Conservation (phyloP, 1,140 invertebrate species). For the Calliopsis andreniformis region DNA sequence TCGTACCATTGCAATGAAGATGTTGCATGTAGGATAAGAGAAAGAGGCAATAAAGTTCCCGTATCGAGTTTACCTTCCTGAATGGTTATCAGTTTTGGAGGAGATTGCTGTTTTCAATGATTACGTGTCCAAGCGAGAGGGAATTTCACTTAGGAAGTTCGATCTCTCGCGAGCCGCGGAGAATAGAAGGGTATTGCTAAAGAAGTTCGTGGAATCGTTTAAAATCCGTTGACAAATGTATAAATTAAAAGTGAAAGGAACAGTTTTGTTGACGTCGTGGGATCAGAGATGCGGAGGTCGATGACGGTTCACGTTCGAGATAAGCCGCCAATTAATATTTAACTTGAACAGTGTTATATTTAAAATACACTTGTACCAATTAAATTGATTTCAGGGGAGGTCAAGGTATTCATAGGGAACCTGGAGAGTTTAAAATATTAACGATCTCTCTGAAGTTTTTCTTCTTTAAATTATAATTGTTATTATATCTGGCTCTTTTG, state of each 20-base stretch:
- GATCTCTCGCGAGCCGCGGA: not conserved
- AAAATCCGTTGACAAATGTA: slow-evolving; percentile 9
- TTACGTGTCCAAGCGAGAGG: slow-evolving; percentile 47
- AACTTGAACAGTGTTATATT: no score
- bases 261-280: not conserved
- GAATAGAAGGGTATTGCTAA: not conserved
- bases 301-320: not conserved
- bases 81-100: slow-evolving; percentile 16
- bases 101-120: slow-evolving; percentile 41
- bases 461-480: no score
- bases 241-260: not conserved
- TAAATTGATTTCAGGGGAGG: no score
- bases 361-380: no score
- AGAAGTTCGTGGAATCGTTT: not conserved
- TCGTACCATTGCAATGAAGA: slow-evolving; percentile 1
- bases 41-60: slow-evolving; percentile 44
- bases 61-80: slow-evolving; percentile 35
- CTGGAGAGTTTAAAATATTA: no score
- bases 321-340: no score
- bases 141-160: slow-evolving; percentile 45
- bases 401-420: no score
- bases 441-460: no score
- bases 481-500: no score
- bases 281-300: not conserved
- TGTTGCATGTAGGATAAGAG: slow-evolving; percentile 10